Conservation (phyloP, 1,140 invertebrate species). For the silkworm (Bombyx mori) region DNA sequence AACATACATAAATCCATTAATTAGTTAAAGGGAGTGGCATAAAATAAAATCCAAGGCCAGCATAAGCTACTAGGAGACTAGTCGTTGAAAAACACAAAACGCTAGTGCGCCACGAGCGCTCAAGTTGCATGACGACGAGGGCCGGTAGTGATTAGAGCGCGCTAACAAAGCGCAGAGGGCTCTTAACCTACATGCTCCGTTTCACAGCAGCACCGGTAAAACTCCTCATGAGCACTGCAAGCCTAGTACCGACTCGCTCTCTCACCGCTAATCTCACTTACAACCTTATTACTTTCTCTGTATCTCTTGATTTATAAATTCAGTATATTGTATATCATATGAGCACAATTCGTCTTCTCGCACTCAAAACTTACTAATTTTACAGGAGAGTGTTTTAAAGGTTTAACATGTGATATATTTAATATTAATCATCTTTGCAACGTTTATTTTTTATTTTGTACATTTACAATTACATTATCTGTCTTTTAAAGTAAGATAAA, state of each 20-base stretch:
- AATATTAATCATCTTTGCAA: too few relatives aligned
- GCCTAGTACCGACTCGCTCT: conserved; percentile 37
- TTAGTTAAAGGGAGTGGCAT: too few relatives aligned
- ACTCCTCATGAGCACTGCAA: conserved; percentile 39
- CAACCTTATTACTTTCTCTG: neutral
- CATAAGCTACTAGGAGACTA: conserved; percentile 19
- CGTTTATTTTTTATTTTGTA: too few relatives aligned
- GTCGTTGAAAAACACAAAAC: conserved; percentile 49
- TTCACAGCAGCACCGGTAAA: conserved; percentile 47
- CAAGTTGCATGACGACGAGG: conserved; percentile 50
- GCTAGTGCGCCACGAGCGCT: conserved; percentile 57
- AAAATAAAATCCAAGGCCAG: conserved; percentile 12
- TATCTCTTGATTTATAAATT: too few relatives aligned
- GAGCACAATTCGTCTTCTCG: too few relatives aligned
- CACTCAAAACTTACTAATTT: too few relatives aligned
- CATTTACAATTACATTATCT: too few relatives aligned
- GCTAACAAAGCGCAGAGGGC: conserved; percentile 62
- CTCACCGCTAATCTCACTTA: conserved; percentile 35
- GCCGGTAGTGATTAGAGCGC: conserved; percentile 63
- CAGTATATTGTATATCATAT: too few relatives aligned
- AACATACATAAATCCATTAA: too few relatives aligned
- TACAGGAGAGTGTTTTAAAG: too few relatives aligned
- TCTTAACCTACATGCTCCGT: conserved; percentile 68
- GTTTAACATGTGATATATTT: too few relatives aligned
- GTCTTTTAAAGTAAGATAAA: too few relatives aligned